Percentiles rank a stretch among this genome's conserved stretches.
phyloP scores from a whole-genome alignment of 2,888 invertebrate species.

The Schizaphis graminum region DNA sequence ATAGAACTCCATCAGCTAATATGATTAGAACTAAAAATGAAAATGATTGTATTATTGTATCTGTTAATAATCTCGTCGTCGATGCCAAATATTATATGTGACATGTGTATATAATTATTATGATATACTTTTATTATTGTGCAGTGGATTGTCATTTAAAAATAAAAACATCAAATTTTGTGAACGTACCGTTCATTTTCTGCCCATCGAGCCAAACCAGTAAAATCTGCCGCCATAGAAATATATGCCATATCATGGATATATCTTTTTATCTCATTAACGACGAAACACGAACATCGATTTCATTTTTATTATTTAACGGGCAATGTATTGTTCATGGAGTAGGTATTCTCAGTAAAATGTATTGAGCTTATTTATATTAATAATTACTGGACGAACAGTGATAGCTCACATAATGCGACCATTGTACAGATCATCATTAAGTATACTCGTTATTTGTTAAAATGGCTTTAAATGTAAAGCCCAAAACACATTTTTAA shows the following conservation, averaged over 20 bases:
- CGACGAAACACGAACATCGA: background rate
- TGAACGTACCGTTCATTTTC: background rate
- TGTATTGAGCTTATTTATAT: background rate
- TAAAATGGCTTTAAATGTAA: background rate
- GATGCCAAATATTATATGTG: background rate
- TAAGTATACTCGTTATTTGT: background rate
- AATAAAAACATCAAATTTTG: background rate
- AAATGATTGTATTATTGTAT: background rate
- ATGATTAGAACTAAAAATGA: background rate
- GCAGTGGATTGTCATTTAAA: background rate
- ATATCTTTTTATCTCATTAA: background rate
- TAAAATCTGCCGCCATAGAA: background rate
- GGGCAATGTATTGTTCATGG: background rate
- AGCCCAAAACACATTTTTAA: background rate
- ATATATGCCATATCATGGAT: background rate
- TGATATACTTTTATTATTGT: background rate
- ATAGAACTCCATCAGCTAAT: background rate
- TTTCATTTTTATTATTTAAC: background rate
- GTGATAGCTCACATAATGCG: background rate
- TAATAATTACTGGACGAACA: background rate
- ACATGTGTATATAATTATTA: background rate
- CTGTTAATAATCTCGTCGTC: background rate
- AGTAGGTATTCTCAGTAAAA: background rate
- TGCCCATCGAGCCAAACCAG: background rate
- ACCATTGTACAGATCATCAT: background rate